phyloP scores from a whole-genome alignment of 2,888 invertebrate species.

The Drosophila rubida region DNA sequence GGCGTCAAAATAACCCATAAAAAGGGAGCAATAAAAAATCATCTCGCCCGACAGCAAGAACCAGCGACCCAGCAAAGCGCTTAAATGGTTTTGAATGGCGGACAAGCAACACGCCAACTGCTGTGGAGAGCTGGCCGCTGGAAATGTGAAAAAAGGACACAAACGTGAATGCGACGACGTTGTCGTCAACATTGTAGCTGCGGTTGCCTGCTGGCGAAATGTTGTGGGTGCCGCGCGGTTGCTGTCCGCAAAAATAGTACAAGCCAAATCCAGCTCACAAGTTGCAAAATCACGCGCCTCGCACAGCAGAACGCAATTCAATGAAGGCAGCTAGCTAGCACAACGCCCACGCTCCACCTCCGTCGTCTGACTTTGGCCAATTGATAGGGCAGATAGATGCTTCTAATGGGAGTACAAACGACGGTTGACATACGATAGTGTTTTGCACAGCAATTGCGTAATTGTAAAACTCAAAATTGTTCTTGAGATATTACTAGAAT shows the following conservation, averaged over 20 bases:
- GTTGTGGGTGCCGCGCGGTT: constrained; percentile 55
- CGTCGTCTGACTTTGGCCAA: constrained; percentile 5
- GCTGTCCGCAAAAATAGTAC: constrained; percentile 58
- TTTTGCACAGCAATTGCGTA: not conserved
- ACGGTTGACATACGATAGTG: too few relatives aligned
- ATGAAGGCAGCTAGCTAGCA: constrained; percentile 45
- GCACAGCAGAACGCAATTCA: constrained; percentile 68
- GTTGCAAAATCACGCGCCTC: constrained; percentile 78
- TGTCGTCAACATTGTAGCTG: constrained; percentile 78
- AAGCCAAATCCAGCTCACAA: constrained; percentile 70
- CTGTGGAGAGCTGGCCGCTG: constrained; percentile 26
- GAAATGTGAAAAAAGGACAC: constrained; percentile 19
- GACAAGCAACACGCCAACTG: constrained; percentile 55
- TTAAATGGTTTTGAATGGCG: constrained; percentile 78
- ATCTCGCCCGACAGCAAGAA: constrained; percentile 35
- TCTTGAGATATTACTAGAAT: too few relatives aligned
- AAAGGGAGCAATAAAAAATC: constrained; percentile 43
- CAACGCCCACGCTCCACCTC: constrained; percentile 3
- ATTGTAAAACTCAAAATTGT: not conserved
- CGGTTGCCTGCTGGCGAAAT: constrained; percentile 53
- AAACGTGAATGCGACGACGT: constrained; percentile 32
- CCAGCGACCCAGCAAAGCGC: constrained; percentile 62
- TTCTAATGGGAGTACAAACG: not conserved
- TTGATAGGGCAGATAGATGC: not conserved
- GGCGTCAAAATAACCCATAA: constrained; percentile 75